Evolutionary conservation across 1,140 invertebrate species (phyloP).

Genomic region (Tetramorium alpestre): DNA sequence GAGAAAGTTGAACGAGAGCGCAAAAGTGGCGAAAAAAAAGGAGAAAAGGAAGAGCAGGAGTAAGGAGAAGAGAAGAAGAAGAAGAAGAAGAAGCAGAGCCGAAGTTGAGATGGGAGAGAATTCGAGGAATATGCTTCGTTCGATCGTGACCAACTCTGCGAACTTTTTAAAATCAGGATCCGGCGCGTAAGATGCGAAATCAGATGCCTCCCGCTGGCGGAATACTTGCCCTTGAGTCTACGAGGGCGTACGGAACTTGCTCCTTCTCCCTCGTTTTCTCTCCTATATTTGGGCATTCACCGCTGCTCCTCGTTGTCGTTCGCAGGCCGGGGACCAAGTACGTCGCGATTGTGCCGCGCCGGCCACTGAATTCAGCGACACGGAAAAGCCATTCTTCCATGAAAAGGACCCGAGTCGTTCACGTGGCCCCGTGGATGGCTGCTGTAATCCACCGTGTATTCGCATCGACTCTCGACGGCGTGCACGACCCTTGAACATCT

Average conservation of each 20-base stretch:
- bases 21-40: conserved; percentile 21
- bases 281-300: conserved; percentile 48
- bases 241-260: not conserved
- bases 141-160: conserved; percentile 45
- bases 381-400: conserved; percentile 83
- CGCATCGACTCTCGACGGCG: conserved; percentile 21
- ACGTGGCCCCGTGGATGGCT: conserved; percentile 18
- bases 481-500: conserved; percentile 37
- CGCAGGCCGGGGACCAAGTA: conserved; percentile 10
- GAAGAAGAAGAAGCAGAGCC: not conserved
- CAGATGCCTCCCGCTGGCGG: conserved; percentile 6
- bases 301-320: conserved; percentile 30
- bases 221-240: conserved; percentile 55
- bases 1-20: not conserved
- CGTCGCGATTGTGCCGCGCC: conserved; percentile 62
- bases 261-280: not conserved
- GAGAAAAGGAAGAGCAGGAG: not conserved
- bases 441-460: conserved; percentile 39
- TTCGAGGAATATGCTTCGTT: conserved; percentile 60
- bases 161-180: conserved; percentile 59
- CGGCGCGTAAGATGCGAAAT: conserved; percentile 35
- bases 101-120: conserved; percentile 24
- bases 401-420: conserved; percentile 71
- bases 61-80: not conserved
- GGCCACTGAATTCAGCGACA: conserved; percentile 78